Evolutionary conservation across 2,113 vertebrate species (phyloP).

Genomic region (Sinocyclocheilus maitianheensis): DNA sequence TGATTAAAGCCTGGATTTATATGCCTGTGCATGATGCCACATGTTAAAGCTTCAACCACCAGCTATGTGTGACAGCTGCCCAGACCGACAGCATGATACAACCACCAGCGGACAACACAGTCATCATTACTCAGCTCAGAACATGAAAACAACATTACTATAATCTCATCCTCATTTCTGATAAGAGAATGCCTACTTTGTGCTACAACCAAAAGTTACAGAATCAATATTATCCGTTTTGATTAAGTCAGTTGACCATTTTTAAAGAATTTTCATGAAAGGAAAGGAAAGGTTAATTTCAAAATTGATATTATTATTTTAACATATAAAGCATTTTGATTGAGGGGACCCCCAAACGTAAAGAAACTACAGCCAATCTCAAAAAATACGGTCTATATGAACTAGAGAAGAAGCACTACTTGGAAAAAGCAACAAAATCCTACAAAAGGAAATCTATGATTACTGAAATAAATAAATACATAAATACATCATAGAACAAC

Average conservation of each 20-base stretch:
- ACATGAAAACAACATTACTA: background rate
- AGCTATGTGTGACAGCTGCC: constrained; percentile 20
- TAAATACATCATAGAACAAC: too few species aligned
- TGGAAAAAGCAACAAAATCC: background rate
- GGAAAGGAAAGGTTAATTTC: background rate
- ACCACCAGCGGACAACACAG: constrained; percentile 13
- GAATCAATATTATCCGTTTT: background rate
- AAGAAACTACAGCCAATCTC: too few species aligned
- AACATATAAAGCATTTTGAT: background rate
- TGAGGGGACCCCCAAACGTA: background rate
- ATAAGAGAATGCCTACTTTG: background rate
- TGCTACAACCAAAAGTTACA: too few species aligned
- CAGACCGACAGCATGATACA: constrained; percentile 17
- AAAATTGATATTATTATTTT: background rate
- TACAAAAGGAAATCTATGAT: background rate
- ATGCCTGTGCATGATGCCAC: constrained; percentile 31
- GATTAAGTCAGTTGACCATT: background rate
- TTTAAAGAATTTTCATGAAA: background rate
- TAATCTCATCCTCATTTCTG: background rate
- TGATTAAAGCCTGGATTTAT: constrained; percentile 42
- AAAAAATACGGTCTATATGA: too few species aligned
- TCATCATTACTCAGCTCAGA: background rate
- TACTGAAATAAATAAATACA: too few species aligned
- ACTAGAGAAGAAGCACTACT: background rate
- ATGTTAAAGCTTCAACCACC: constrained; percentile 28